These are phyloP conservation scores for Rhinoptilus africanus DNA, from an alignment of 2,113 vertebrate genomes.

Conservation along the genomic window DNA sequence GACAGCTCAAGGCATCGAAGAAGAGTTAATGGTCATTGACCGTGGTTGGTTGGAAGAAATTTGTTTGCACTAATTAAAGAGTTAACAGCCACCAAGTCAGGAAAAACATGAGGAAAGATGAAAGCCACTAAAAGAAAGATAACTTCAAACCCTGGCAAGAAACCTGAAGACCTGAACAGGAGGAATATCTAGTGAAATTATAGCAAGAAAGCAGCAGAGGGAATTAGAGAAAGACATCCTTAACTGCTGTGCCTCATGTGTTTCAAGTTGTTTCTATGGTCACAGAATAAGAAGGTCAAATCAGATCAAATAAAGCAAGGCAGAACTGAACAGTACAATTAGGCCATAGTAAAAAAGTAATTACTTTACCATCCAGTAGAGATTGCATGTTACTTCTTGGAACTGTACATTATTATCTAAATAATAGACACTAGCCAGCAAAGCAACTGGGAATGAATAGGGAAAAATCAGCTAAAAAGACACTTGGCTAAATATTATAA, in stretches of 20 bases:
- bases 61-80: neutral
- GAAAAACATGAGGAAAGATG: neutral
- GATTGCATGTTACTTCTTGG: neutral
- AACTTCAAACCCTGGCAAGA: neutral
- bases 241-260: neutral
- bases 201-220: neutral
- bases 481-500: neutral
- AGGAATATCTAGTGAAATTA: neutral
- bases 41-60: neutral
- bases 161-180: neutral
- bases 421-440: neutral
- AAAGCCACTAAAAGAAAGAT: neutral
- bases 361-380: constrained; percentile 10
- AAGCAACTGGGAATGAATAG: neutral
- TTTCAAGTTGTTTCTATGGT: constrained; percentile 53
- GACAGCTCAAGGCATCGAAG: neutral
- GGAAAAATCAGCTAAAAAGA: neutral
- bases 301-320: neutral
- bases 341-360: constrained; percentile 25
- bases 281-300: constrained; percentile 41
- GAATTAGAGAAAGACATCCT: neutral
- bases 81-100: neutral
- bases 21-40: neutral
- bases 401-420: neutral
- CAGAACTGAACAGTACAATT: constrained; percentile 25